phyloP scores from a whole-genome alignment of 35 echinoderm and acorn worm species.

The Ophiothrix spiculata region DNA sequence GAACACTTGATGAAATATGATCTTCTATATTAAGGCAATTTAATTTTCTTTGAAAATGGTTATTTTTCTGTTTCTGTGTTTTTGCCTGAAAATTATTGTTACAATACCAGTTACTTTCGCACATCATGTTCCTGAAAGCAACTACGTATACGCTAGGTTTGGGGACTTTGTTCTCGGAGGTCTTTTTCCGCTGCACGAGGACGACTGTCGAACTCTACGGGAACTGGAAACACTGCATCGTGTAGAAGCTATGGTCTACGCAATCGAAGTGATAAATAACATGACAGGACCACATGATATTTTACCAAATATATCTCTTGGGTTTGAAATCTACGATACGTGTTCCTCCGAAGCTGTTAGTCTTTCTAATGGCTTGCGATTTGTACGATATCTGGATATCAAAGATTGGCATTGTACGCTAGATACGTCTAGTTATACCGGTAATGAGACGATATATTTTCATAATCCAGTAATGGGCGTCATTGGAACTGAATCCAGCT shows the following conservation, averaged over 20 bases:
- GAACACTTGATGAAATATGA: too few relatives aligned
- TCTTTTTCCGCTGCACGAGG: slow-evolving; percentile 36
- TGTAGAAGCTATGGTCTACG: slow-evolving; percentile 61
- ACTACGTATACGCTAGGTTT: slow-evolving; percentile 23
- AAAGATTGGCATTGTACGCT: neutral
- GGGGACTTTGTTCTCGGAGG: slow-evolving; percentile 59
- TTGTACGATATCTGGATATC: slow-evolving; percentile 4
- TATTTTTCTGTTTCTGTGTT: too few relatives aligned
- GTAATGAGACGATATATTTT: neutral
- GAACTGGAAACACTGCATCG: slow-evolving; percentile 47
- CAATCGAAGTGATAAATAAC: slow-evolving; percentile 52
- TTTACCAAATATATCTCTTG: slow-evolving; percentile 42
- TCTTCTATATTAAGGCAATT: too few relatives aligned
- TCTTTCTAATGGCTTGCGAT: slow-evolving; percentile 4
- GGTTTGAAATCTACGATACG: slow-evolving; percentile 64
- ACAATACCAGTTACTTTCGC: too few relatives aligned
- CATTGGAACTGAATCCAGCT: slow-evolving; percentile 58
- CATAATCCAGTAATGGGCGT: slow-evolving; percentile 17
- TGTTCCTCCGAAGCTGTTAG: slow-evolving; percentile 38
- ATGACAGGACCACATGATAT: slow-evolving; percentile 26
- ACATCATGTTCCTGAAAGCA: neutral
- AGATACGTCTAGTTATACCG: neutral
- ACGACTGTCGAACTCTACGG: slow-evolving; percentile 21
- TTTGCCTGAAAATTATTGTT: too few relatives aligned
- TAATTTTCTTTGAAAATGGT: too few relatives aligned